Base-by-base conservation (phyloP, 1,140 invertebrate species). In the Brachionus plicatilis region DNA sequence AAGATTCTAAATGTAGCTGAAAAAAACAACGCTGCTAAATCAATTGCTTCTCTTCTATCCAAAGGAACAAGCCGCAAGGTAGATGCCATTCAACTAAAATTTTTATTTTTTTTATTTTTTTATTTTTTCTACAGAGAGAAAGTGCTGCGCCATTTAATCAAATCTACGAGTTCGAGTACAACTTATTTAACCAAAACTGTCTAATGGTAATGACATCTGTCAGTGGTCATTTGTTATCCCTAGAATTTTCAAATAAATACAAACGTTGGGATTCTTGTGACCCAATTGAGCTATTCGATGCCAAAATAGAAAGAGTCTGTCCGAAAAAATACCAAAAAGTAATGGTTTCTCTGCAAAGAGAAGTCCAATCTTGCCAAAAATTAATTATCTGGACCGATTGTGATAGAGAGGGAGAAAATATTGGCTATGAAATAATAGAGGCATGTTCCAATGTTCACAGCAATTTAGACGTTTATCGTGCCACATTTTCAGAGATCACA, bases 301-400 rank as follows among this genome's bases (percentile, higher is more conserved):
- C 95, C 41, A 94, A 94, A n/a, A 92, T 99, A 3, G 86, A 91
- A 0, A 96, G 96, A 90, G 87, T 87, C n/a, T 96, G 96, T 86
- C 89, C 91, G 5, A 90, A 93, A 60, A 92, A 93, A 65, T 94
- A 92, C 90, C 86, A 92, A 86, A 92, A 94, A 83, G 96, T 98
- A 85, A 85, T 95, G 93, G 91, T 90, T 90, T 96, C 94, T 37
- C 90, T 97, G 84, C 94, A 97, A 90, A 91, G 91, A 87, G 95
- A 98, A 92, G 91, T 94, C 7, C 88, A 92, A 76, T 90, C 90
- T n/a, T 95, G 94, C 87, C 90, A 93, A 84, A 92, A 92, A 1
- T 90, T 99, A 9, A 94, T 99, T 24, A 96, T 99, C 86, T 99
- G 98, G 97, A 99, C 97, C 45, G 98, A 99, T 96, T 98, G 97